These are phyloP conservation scores for Lutraria rhynchaena DNA, from an alignment of 1,140 invertebrate genomes.

Conservation along the genomic window DNA sequence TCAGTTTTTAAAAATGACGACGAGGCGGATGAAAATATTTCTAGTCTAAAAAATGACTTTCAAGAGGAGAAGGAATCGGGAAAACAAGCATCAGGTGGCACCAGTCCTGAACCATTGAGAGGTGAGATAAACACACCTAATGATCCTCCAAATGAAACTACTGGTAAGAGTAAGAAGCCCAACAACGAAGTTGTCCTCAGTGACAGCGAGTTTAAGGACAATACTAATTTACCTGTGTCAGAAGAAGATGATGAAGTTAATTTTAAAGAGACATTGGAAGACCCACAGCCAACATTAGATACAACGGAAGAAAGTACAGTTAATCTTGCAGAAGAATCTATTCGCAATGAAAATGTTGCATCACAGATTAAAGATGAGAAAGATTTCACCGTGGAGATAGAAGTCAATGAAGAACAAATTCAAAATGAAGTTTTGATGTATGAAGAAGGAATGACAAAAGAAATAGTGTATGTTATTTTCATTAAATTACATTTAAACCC, in stretches of 20 bases:
- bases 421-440: slow-evolving; percentile 19
- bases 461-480: slow-evolving; percentile 51
- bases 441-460: slow-evolving; percentile 35
- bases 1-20: slow-evolving; percentile 2
- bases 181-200: neutral
- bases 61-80: neutral
- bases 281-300: neutral
- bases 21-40: slow-evolving; percentile 1
- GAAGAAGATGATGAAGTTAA: neutral
- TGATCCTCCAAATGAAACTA: too few species aligned
- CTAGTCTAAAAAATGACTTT: neutral
- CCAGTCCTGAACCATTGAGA: too few species aligned
- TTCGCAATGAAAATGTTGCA: neutral
- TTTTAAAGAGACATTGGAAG: neutral
- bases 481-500: too few species aligned
- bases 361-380: too few species aligned
- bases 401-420: too few species aligned
- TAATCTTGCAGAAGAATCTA: too few species aligned
- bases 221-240: too few species aligned
- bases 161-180: neutral
- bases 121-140: too few species aligned
- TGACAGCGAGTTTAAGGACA: too few species aligned
- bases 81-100: neutral
- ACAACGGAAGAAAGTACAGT: neutral
- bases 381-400: too few species aligned